A percentile compares a stretch with the other conserved stretches of the same genome.
Evolutionary conservation across 2,113 vertebrate species (phyloP).

Genomic region (Pteronura brasiliensis): DNA sequence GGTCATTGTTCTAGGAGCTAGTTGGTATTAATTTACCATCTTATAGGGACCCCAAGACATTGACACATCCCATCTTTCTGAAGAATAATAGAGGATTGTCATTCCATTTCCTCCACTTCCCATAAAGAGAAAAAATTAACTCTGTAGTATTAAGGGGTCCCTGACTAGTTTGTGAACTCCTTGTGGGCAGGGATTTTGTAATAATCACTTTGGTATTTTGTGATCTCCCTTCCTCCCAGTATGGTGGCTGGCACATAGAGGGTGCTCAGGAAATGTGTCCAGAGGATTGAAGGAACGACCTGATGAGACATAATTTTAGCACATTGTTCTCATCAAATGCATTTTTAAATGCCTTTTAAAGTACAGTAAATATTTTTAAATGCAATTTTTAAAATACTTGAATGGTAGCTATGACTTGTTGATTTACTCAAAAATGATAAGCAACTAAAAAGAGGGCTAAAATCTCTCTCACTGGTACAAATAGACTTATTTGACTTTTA

Average conservation of each 20-base stretch:
- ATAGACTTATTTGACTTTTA: not conserved
- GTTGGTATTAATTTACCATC: not conserved
- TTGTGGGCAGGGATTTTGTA: not conserved
- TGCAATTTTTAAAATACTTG: not conserved
- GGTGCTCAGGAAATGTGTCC: not conserved
- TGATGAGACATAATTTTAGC: not conserved
- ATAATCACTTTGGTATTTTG: not conserved
- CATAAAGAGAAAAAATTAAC: too few species aligned
- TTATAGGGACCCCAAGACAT: not conserved
- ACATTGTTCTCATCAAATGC: not conserved
- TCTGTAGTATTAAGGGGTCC: too few species aligned
- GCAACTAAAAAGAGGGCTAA: not conserved
- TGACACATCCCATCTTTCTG: not conserved
- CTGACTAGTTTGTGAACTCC: not conserved
- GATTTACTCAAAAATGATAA: not conserved
- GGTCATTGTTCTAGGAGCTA: not conserved
- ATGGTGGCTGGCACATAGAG: not conserved
- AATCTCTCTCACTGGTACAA: not conserved
- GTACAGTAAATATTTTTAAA: not conserved
- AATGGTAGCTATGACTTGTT: not conserved
- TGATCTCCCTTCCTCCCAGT: not conserved
- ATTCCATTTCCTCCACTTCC: not conserved
- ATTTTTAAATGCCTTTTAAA: not conserved
- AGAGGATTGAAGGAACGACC: not conserved
- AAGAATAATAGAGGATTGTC: not conserved